Conservation (phyloP, 2,113 vertebrate genomes). For the Hyla sarda region DNA sequence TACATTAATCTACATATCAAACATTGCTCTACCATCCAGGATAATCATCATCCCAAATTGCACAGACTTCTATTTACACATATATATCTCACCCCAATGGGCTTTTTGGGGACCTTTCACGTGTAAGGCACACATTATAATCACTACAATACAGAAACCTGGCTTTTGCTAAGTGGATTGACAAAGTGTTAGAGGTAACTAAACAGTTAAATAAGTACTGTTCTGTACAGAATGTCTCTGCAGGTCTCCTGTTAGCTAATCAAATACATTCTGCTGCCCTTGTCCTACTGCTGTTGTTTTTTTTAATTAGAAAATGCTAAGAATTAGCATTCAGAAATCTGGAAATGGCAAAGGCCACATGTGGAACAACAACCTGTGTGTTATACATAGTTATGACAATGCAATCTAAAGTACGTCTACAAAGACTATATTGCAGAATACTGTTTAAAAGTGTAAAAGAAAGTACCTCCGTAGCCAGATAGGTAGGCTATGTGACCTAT, state of each 20-base stretch:
- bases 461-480: not conserved
- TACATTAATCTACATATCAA: no score
- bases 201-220: not conserved
- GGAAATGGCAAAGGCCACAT: constrained; percentile 46
- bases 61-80: no score
- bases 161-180: not conserved
- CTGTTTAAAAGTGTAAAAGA: not conserved
- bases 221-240: constrained; percentile 18
- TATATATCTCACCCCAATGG: no score
- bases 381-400: not conserved
- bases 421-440: not conserved
- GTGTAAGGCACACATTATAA: no score
- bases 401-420: not conserved
- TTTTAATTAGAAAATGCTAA: constrained; percentile 47
- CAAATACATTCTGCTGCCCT: constrained; percentile 36
- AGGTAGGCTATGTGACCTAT: no score
- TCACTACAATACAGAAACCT: no score
- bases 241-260: constrained; percentile 26
- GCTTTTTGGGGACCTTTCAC: no score
- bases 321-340: constrained; percentile 2
- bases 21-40: no score
- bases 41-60: no score
- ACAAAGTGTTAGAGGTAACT: not conserved
- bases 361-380: not conserved
- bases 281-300: constrained; percentile 6